Evolutionary conservation across 2,888 invertebrate genomes (phyloP), one percentile per base, ranked within the genome.

Genomic region (Troides helena): DNA sequence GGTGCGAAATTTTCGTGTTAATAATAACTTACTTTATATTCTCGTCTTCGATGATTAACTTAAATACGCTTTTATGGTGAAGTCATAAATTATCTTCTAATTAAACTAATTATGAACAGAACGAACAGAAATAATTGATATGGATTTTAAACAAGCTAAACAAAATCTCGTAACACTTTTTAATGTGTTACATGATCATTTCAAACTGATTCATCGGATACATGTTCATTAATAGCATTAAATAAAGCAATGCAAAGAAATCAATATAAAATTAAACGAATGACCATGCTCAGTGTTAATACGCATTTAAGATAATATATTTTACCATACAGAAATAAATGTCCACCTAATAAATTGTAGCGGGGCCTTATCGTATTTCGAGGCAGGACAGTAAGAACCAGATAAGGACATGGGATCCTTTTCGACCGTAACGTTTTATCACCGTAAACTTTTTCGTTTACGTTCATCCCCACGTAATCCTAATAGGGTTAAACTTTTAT

Each of bases 291-390:
- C 89, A 85, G 84, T 89, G 89, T 90, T 91, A 91, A 91, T 91
- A 89, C 84, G 88, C 88, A 87, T 92, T 92, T 91, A 90, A 91
- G 92, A 92, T 91, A 90, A 90, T 90, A 90, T 90, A 90, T 90
- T 88, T 88, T 84, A 87, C 85, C 80, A 81, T 85, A 88, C 84
- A 87, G 87, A 90, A 90, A 88, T 88, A 90, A 90, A 89, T 90
- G 89, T 87, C 89, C 89, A 87, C 84, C 85, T 85, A 87, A 92
- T 92, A 91, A 91, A 92, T 91, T 89, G 86, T 85, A 81, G 75
- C 76, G 81, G 50, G 82, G 81, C 85, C 87, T 91, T 91, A 91
- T 92, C 91, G 85, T 79, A 81, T 85, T 85, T 85, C 82, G 84
- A 85, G 86, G 83, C 83, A 80, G 82, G 89, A 89, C 90, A 86